Evolutionary conservation across 2,797 vertebrate species (phyloP).

Genomic region (Brachyrhaphis roseni): DNA sequence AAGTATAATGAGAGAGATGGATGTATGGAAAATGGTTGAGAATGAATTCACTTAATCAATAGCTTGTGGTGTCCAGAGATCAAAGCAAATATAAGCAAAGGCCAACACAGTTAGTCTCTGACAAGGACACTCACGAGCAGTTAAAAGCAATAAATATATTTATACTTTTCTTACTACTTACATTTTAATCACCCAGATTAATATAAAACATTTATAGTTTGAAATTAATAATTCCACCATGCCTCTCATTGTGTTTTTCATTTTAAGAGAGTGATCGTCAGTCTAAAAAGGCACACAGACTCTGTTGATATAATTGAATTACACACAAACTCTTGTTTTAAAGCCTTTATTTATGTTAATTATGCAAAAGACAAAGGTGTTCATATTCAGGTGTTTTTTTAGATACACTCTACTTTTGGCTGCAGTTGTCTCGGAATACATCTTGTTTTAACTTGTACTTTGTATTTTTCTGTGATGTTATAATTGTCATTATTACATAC

Average conservation of each 20-base stretch:
- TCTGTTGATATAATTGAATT: neutral
- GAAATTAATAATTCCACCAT: neutral
- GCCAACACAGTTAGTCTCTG: neutral
- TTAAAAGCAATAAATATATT: neutral
- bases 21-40: conserved; percentile 1
- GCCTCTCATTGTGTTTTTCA: neutral
- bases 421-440: too few relatives aligned
- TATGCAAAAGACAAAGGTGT: neutral
- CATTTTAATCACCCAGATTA: neutral
- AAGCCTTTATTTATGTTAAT: neutral
- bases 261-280: neutral
- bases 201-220: neutral
- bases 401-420: too few relatives aligned
- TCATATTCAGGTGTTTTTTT: too few relatives aligned
- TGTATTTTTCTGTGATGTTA: too few relatives aligned
- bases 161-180: conserved; percentile 2
- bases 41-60: conserved; percentile 53
- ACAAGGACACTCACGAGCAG: neutral
- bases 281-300: neutral
- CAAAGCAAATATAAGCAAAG: conserved; percentile 5
- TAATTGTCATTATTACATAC: too few relatives aligned
- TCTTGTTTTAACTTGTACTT: too few relatives aligned
- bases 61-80: conserved; percentile 9
- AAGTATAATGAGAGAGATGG: neutral
- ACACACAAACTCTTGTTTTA: neutral